These are phyloP conservation scores for Acipenser oxyrinchus DNA, from an alignment of 2,797 vertebrate genomes.

Conservation along the genomic window DNA sequence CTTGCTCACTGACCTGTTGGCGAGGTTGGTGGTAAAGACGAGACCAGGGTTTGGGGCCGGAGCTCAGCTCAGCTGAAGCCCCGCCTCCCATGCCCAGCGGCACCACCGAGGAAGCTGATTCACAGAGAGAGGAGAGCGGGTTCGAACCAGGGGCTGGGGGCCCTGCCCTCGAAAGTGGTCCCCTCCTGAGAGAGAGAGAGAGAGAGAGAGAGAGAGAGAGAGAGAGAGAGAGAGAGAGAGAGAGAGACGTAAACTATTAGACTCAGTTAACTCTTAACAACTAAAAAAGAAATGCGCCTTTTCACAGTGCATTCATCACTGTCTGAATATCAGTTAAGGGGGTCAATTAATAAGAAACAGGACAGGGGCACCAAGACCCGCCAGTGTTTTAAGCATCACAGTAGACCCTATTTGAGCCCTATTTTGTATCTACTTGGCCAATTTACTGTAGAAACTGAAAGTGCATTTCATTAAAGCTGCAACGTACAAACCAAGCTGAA, in stretches of 20 bases:
- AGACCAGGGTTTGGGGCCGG: conserved; percentile 69
- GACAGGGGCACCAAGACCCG: too few relatives aligned
- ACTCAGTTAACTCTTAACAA: too few relatives aligned
- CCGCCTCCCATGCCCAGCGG: conserved; percentile 54
- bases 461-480: too few relatives aligned
- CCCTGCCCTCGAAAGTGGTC: conserved; percentile 68
- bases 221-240: neutral
- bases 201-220: neutral
- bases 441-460: too few relatives aligned
- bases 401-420: too few relatives aligned
- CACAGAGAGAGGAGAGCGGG: conserved; percentile 59
- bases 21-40: conserved; percentile 90
- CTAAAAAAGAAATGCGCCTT: too few relatives aligned
- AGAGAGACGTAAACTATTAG: neutral
- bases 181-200: conserved; percentile 43
- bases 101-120: conserved; percentile 55
- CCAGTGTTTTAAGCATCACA: too few relatives aligned
- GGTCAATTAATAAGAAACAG: too few relatives aligned
- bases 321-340: too few relatives aligned
- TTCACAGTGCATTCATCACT: too few relatives aligned
- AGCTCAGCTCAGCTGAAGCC: conserved; percentile 45
- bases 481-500: too few relatives aligned
- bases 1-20: conserved; percentile 77
- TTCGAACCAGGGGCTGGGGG: conserved; percentile 67
- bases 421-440: too few relatives aligned